Evolutionary conservation across 1,140 invertebrate species (phyloP).

Genomic region (Trachymyrmex septentrionalis): DNA sequence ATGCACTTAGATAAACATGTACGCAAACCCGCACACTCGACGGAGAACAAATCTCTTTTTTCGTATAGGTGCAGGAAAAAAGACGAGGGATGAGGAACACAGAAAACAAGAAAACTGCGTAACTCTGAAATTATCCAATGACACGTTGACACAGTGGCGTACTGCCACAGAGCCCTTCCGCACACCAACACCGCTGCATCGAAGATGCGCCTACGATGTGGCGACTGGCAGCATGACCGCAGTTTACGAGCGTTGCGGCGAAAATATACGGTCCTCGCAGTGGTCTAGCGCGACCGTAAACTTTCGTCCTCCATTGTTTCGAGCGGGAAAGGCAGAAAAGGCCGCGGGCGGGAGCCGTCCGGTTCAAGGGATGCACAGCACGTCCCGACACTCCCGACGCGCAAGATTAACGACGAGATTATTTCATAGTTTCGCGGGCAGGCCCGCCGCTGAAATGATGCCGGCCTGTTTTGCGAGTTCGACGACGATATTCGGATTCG

Average conservation of each 20-base stretch:
- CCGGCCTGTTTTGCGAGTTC: slow-evolving; percentile 14
- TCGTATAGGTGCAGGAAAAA: slow-evolving; percentile 29
- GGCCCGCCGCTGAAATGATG: slow-evolving; percentile 23
- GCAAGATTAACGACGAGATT: slow-evolving; percentile 82
- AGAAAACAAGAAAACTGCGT: slow-evolving; percentile 47
- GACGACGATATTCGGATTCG: slow-evolving; percentile 26
- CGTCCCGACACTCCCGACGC: slow-evolving; percentile 76
- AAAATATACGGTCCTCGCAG: slow-evolving; percentile 82
- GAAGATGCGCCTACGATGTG: slow-evolving; percentile 58
- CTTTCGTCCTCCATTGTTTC: slow-evolving; percentile 83
- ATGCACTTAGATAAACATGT: slow-evolving; percentile 59
- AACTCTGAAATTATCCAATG: slow-evolving; percentile 58
- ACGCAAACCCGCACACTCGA: slow-evolving; percentile 27
- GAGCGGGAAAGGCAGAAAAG: slow-evolving; percentile 76
- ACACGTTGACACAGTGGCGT: slow-evolving; percentile 67
- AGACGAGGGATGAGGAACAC: neutral
- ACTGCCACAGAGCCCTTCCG: slow-evolving; percentile 47
- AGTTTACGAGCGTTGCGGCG: slow-evolving; percentile 81
- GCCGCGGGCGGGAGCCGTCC: slow-evolving; percentile 34
- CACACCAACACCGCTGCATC: neutral
- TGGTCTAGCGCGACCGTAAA: slow-evolving; percentile 80
- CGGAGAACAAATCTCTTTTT: slow-evolving; percentile 49
- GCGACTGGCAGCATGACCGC: slow-evolving; percentile 76
- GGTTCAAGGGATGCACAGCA: slow-evolving; percentile 78
- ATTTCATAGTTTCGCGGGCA: slow-evolving; percentile 76